A percentile compares a stretch with the other conserved stretches of the same genome.
phyloP scores from a whole-genome alignment of 2,797 vertebrate genomes.

The Florisuga fusca region DNA sequence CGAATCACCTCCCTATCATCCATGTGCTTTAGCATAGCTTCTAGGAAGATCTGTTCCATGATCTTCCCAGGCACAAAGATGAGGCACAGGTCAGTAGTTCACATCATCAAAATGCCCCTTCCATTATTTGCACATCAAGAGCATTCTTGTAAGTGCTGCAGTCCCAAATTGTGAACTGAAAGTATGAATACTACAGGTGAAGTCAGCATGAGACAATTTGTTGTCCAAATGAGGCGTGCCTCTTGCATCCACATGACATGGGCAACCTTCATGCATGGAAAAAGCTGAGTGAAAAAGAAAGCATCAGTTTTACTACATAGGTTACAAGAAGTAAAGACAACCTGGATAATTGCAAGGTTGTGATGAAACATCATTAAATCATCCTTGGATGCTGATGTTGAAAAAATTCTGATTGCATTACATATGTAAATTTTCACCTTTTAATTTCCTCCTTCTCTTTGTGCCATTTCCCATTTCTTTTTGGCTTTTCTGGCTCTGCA shows the following conservation, averaged over 20 bases:
- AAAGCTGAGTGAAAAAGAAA: background rate
- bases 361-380: background rate
- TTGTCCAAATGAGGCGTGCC: background rate
- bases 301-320: background rate
- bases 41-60: too few species aligned
- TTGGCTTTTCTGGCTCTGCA: background rate
- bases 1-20: too few species aligned
- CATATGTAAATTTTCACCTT: background rate
- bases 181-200: background rate
- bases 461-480: background rate
- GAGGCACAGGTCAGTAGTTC: too few species aligned
- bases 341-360: background rate
- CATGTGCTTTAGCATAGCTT: too few species aligned
- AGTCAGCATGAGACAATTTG: background rate
- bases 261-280: background rate
- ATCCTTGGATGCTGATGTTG: background rate
- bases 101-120: background rate
- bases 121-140: background rate
- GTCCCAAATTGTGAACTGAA: background rate
- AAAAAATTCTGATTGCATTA: background rate
- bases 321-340: background rate
- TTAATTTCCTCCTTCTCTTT: background rate
- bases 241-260: background rate
- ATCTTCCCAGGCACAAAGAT: too few species aligned
- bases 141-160: accelerated